Evolutionary conservation across 2,888 invertebrate genomes (phyloP).

Genomic region (Heliconius charithonia): DNA sequence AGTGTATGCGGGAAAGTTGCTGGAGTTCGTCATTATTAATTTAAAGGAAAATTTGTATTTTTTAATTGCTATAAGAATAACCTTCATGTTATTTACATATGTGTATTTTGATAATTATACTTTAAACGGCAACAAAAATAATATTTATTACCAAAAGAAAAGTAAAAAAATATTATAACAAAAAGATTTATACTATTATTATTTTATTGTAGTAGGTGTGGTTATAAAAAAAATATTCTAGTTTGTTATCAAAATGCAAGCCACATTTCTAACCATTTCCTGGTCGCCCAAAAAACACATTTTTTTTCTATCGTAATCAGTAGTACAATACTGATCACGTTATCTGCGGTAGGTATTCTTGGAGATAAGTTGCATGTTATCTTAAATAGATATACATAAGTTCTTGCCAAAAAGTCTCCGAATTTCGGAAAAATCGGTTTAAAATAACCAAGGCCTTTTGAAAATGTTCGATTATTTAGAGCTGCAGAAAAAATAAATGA

Average conservation of each 20-base stretch:
- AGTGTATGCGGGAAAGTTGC: too few relatives aligned
- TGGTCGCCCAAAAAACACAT: neutral
- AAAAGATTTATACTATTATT: neutral
- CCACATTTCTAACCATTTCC: constrained; percentile 8
- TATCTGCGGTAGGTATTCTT: constrained; percentile 3
- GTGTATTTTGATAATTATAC: too few relatives aligned
- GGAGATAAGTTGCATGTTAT: constrained; percentile 22
- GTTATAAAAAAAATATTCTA: neutral
- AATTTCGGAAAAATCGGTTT: neutral
- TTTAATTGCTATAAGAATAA: too few relatives aligned
- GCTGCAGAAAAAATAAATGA: neutral
- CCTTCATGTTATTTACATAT: too few relatives aligned
- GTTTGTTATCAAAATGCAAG: neutral
- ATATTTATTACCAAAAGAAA: too few relatives aligned
- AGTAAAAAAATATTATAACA: neutral
- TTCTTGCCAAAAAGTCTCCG: constrained; percentile 7
- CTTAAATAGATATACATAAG: constrained; percentile 9
- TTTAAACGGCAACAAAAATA: too few relatives aligned
- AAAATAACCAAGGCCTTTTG: neutral
- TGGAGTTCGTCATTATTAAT: too few relatives aligned
- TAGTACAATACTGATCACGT: neutral
- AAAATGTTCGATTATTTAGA: neutral
- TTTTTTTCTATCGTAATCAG: neutral
- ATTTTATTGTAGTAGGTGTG: neutral
- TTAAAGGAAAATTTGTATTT: too few relatives aligned